Base-by-base conservation (phyloP, 2,797 vertebrate species). In the Cynodonichthys magdalenae region DNA sequence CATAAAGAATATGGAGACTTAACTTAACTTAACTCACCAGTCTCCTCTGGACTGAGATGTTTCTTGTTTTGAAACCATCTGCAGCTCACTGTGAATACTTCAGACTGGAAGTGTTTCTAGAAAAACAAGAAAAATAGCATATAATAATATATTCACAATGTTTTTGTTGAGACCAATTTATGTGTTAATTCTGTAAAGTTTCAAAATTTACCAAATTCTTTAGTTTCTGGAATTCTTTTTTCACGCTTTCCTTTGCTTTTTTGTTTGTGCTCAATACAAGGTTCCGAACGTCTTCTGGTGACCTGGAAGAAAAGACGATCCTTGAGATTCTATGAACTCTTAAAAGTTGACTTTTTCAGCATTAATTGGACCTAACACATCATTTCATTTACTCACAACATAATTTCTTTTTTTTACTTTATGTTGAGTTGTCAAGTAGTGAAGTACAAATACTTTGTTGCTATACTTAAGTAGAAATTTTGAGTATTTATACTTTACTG, bases 41-140 rank as follows among this genome's bases (percentile, higher is more conserved):
- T 83, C 0, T 83, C 65, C 10, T 69, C 27, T 58, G 0, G 4
- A 0, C 27, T 0, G 0, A 77, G 59, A 39, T 0, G 0, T 39
- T 31, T 57, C 28, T 1, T 0, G n/a, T 15, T 41, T 0, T 50
- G 18, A 27, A 75, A 88, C 57, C 83, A 71, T 4, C 0, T 53
- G 49, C 80, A 59, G 11, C 80, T 85, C 66, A 86, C 84, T 19
- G 79, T 84, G 63, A 85, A 85, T 15, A 85, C 84, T 56, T 71
- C 0, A 11, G 83, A 79, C 46, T 24, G 71, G 63, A 86, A 86
- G 31, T 86, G 77, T 74, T 73, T 82, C 86, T 88, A 54, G 2
- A 63, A 47, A 20, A 34, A 45, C 17, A 5, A 20, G n/a, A 17
- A 28, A 11, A 11, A 36, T 24, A 2, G 11, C n/a, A n/a, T 56